These are phyloP conservation scores for Rhyacophila brunnea DNA, from an alignment of 1,140 invertebrate species.

Conservation along the genomic window DNA sequence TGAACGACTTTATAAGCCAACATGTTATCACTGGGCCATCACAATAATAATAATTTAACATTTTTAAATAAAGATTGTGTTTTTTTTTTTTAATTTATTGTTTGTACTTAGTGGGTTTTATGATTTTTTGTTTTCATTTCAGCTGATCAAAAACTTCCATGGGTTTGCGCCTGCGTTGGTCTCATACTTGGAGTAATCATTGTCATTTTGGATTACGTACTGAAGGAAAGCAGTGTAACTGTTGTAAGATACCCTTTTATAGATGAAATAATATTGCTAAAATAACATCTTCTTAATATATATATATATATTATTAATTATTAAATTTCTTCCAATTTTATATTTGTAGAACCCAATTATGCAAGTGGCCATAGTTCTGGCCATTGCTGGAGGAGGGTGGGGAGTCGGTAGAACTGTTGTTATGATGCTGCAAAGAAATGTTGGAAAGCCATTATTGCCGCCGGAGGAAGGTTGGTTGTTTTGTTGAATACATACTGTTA, in stretches of 20 bases:
- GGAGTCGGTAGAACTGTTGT: conserved; percentile 9
- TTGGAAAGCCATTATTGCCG: conserved; percentile 2
- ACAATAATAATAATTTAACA: too few species aligned
- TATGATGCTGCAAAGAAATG: conserved; percentile 3
- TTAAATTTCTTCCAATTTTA: not conserved
- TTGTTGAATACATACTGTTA: not conserved
- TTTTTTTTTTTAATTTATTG: too few species aligned
- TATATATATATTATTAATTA: too few species aligned
- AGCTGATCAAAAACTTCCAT: conserved; percentile 72
- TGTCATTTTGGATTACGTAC: conserved; percentile 65
- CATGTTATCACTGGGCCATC: too few species aligned
- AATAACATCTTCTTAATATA: too few species aligned
- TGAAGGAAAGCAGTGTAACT: not conserved
- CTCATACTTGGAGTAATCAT: conserved; percentile 69
- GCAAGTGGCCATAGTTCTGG: conserved; percentile 23
- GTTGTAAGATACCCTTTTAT: too few species aligned
- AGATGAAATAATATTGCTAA: too few species aligned
- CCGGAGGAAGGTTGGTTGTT: conserved; percentile 9
- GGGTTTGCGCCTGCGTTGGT: conserved; percentile 72
- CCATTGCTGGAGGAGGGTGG: conserved; percentile 8
- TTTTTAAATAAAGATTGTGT: too few species aligned
- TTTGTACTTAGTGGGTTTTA: not conserved
- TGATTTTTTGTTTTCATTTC: conserved; percentile 38
- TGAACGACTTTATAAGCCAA: too few species aligned
- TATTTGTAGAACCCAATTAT: conserved; percentile 31